Evolutionary conservation across 37 sponge, comb jelly and placozoan species (phyloP).

Genomic region (Ianthella basta): DNA sequence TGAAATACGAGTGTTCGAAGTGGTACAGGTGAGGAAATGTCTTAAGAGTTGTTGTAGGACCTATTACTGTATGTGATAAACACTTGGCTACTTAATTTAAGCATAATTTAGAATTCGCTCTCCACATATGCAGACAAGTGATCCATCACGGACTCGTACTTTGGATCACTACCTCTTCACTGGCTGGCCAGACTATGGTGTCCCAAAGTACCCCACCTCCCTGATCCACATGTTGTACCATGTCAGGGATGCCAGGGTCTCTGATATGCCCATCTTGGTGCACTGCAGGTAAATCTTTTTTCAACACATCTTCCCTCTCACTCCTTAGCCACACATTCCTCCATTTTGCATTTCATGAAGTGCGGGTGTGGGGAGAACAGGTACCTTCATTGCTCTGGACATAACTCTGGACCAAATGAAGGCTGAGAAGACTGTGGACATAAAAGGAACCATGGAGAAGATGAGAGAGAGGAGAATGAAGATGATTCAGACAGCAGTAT

Average conservation of each 20-base stretch:
- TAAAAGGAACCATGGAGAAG: conserved; percentile 38
- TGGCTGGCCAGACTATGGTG: conserved; percentile 11
- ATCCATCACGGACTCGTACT: no score
- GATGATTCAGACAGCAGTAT: conserved; percentile 71
- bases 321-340: no score
- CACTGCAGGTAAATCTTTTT: conserved; percentile 11
- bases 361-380: conserved; percentile 84
- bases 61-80: no score
- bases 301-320: no score
- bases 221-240: neutral
- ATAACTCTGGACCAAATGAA: conserved; percentile 54
- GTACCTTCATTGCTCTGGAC: conserved; percentile 68
- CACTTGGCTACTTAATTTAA: no score
- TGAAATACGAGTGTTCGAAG: no score
- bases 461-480: conserved; percentile 68
- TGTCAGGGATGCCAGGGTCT: neutral
- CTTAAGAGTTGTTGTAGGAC: no score
- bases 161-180: conserved; percentile 25
- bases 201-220: neutral
- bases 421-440: conserved; percentile 47
- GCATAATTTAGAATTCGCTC: no score
- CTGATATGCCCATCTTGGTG: neutral
- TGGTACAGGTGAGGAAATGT: no score
- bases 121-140: no score
- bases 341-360: no score